Evolutionary conservation across 2,113 vertebrate genomes (phyloP).

Genomic region (Labrus mixtus): DNA sequence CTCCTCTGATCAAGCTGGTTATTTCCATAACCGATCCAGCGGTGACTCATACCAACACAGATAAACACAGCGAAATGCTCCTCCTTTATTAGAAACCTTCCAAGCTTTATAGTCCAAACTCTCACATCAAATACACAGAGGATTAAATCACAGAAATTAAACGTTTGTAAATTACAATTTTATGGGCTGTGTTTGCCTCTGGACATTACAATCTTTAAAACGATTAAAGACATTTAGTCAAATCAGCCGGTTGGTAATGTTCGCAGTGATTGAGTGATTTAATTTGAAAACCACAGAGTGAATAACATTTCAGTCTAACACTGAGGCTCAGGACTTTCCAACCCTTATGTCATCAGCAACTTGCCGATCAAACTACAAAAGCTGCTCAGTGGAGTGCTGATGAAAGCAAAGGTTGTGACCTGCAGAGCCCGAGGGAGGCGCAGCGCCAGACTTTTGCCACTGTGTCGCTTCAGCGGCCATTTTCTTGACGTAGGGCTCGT

Average conservation of each 20-base stretch:
- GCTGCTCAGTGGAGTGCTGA: background rate
- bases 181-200: background rate
- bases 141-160: background rate
- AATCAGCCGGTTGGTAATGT: background rate
- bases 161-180: background rate
- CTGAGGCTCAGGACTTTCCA: background rate
- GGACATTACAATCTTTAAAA: background rate
- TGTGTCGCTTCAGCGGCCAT: constrained; percentile 96
- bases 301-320: constrained; percentile 9
- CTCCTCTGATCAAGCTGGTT: constrained; percentile 41
- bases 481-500: constrained; percentile 92
- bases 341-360: constrained; percentile 14
- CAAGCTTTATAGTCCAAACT: constrained; percentile 20
- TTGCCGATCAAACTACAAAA: constrained; percentile 28
- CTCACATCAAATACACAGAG: background rate
- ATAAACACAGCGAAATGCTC: constrained; percentile 12
- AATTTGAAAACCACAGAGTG: background rate
- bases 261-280: background rate
- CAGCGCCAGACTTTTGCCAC: constrained; percentile 94
- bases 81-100: constrained; percentile 40
- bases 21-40: constrained; percentile 63
- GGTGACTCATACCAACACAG: constrained; percentile 66
- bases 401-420: constrained; percentile 76
- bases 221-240: background rate
- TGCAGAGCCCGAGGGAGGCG: constrained; percentile 96